These are phyloP conservation scores for Apis dorsata DNA, from an alignment of 1,140 invertebrate genomes.

Conservation along the genomic window DNA sequence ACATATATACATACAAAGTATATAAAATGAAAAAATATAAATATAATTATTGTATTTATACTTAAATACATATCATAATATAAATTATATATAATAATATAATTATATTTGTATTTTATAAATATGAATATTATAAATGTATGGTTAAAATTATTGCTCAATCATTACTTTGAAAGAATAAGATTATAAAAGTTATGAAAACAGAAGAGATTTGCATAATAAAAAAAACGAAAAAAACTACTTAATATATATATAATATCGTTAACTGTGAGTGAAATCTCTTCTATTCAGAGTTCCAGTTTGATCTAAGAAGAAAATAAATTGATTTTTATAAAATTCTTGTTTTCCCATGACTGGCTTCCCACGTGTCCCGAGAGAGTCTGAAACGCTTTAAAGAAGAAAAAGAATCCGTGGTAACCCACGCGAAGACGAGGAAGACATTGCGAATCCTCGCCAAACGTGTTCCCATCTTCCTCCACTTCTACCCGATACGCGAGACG, in stretches of 20 bases:
- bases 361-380: not conserved
- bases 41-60: too few species aligned
- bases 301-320: not conserved
- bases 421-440: constrained; percentile 5
- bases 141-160: too few species aligned
- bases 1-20: too few species aligned
- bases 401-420: constrained; percentile 6
- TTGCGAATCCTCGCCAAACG: constrained; percentile 21
- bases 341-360: not conserved
- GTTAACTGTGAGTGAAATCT: not conserved
- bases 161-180: too few species aligned
- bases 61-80: too few species aligned
- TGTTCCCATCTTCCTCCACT: not conserved
- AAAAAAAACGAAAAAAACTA: too few species aligned
- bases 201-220: too few species aligned
- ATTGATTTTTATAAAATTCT: not conserved
- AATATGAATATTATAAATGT: too few species aligned
- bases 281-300: not conserved
- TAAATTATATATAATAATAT: too few species aligned
- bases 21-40: too few species aligned
- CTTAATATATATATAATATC: not conserved
- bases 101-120: too few species aligned
- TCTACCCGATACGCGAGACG: not conserved
- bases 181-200: too few species aligned
- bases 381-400: not conserved